phyloP scores from a whole-genome alignment of 1,140 invertebrate species.

The Papilio aristodemus region DNA sequence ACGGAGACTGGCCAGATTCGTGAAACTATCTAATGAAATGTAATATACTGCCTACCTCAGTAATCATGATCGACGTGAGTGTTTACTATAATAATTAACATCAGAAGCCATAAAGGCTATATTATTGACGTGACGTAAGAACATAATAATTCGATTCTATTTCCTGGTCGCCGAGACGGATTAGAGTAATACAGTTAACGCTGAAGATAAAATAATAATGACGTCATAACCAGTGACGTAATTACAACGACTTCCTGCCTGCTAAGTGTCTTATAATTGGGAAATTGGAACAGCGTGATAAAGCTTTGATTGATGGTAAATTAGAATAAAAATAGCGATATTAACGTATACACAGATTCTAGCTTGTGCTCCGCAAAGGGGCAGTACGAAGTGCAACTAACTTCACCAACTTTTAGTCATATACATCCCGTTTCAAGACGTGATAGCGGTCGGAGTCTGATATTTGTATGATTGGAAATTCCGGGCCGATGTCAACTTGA shows the following conservation, averaged over 20 bases:
- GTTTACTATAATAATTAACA: background rate
- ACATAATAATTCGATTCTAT: background rate
- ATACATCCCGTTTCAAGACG: too few species aligned
- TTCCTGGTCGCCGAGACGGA: background rate
- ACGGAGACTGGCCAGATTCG: too few species aligned
- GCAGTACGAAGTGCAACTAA: too few species aligned
- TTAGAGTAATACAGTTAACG: background rate
- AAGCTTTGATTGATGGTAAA: slow-evolving; percentile 3
- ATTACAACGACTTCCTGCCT: slow-evolving; percentile 4
- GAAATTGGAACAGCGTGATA: slow-evolving; percentile 1
- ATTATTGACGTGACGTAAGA: background rate
- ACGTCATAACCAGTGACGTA: slow-evolving; percentile 11
- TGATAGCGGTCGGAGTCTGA: too few species aligned
- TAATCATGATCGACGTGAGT: too few species aligned
- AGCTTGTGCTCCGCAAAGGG: too few species aligned
- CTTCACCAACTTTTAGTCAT: too few species aligned
- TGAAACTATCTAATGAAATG: too few species aligned
- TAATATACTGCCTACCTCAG: too few species aligned
- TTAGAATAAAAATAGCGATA: slow-evolving; percentile 1
- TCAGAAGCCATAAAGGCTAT: background rate
- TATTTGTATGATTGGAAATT: too few species aligned
- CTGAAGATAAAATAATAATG: slow-evolving; percentile 14
- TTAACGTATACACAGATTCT: too few species aligned
- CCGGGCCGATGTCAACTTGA: too few species aligned
- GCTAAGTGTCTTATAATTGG: background rate